A percentile compares a stretch with the other conserved stretches of the same genome.
These are phyloP conservation scores for Blastomussa wellsi DNA, from an alignment of 92 coral and sea anemone genomes.

Conservation along the genomic window DNA sequence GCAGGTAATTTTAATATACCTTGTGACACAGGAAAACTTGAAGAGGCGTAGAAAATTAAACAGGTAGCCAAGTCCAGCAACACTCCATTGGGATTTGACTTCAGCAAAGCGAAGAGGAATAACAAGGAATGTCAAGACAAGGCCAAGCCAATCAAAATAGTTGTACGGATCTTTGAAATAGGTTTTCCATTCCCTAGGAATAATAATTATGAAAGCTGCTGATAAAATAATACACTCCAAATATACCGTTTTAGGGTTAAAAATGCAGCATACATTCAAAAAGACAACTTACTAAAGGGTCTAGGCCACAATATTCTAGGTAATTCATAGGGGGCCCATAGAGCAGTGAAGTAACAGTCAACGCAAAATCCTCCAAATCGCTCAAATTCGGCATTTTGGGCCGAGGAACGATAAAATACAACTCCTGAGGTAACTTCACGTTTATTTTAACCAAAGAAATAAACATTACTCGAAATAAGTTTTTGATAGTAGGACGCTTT, in stretches of 20 bases:
- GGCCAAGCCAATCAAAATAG: constrained; percentile 91
- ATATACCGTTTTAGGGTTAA: not conserved
- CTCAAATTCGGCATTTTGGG: too few relatives aligned
- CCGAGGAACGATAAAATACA: too few relatives aligned
- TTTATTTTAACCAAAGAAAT: too few relatives aligned
- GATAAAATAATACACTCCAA: not conserved
- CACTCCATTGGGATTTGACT: constrained; percentile 73
- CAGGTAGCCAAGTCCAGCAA: constrained; percentile 82
- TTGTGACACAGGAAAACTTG: constrained; percentile 89
- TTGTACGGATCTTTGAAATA: constrained; percentile 82
- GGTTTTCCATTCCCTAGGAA: constrained; percentile 64
- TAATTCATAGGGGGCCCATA: too few relatives aligned
- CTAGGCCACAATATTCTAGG: not conserved
- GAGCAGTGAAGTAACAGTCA: too few relatives aligned
- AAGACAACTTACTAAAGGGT: not conserved
- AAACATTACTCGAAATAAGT: too few relatives aligned
- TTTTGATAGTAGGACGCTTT: too few relatives aligned
- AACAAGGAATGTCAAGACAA: constrained; percentile 73
- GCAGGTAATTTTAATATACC: constrained; percentile 39
- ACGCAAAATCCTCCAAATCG: too few relatives aligned
- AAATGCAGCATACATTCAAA: not conserved
- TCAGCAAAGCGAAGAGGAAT: constrained; percentile 78
- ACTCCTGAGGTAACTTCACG: too few relatives aligned
- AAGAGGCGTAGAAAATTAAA: constrained; percentile 85
- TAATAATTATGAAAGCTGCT: not conserved